Evolutionary conservation across 1,140 invertebrate species (phyloP), one percentile per base, ranked within the genome.

Genomic region (Drosophila rufa): DNA sequence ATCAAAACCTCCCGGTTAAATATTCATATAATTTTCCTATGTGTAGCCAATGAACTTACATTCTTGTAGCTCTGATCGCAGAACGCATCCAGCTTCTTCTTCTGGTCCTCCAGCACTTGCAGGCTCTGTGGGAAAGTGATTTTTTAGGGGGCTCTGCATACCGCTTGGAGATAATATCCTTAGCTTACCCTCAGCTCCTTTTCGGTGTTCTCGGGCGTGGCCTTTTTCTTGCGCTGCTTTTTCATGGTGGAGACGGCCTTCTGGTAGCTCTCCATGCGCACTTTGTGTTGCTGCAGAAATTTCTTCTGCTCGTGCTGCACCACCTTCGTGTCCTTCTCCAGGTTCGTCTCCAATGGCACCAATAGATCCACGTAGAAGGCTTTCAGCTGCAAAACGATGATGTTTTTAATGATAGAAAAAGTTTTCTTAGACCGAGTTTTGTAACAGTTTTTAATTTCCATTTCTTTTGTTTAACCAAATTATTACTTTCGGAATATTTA

Each of bases 271-370:
- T 98, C 97, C 25, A 96, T 96, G 74, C 96, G 95, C 76, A 96
- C 95, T 93, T 98, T 98, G 93, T 98, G 97, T 93, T 97, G 96
- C 93, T 98, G 96, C 64, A 97, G 92, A 92, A 98, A 98, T 86
- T 97, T 95, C 92, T 98, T 98, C 93, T 98, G 97, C 91, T 98
- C 97, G 61, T 96, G 97, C 96, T 98, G 97, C 60, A 98, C 97
- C 73, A 98, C 97, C 95, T 98, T 98, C 30, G 97, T 97, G 93
- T 98, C 97, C 93, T 98, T 98, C 93, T 98, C 97, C 84, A 98
- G 94, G 94, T 98, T 98, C 51, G 97, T 97, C 94, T 98, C 97
- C 92, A 98, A 93, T 70, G 97, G 97, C 55, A 98, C 97, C 66
- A 98, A 94, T 66, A 98, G 94, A 94, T 98, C 97, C 27, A 98